Percentiles rank a stretch among this genome's conserved stretches.
These are phyloP conservation scores for Astropecten irregularis DNA, from an alignment of 53 echinoderm and acorn worm genomes.

Conservation along the genomic window DNA sequence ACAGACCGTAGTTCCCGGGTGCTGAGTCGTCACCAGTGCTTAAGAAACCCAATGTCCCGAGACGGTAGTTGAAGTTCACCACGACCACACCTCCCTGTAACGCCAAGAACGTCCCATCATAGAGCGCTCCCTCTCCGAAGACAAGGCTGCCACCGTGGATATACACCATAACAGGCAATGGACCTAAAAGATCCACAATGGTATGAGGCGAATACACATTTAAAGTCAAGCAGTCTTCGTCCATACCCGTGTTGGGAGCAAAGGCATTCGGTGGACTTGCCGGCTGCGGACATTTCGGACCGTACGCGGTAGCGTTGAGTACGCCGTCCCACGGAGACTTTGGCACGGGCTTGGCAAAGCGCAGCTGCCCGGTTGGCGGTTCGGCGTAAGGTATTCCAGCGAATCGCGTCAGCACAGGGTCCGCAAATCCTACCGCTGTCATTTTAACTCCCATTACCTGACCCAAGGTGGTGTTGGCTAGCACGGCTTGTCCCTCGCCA, in stretches of 20 bases:
- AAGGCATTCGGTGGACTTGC: not conserved
- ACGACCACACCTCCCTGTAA: conserved; percentile 54
- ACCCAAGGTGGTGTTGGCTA: conserved; percentile 22
- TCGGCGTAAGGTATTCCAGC: conserved; percentile 64
- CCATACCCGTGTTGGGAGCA: not conserved
- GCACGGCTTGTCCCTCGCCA: not conserved
- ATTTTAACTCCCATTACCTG: conserved; percentile 13
- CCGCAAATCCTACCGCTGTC: not conserved
- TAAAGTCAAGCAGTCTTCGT: conserved; percentile 69
- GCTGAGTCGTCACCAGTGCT: conserved; percentile 55
- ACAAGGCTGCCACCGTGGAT: conserved; percentile 62
- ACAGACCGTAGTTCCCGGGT: conserved; percentile 61
- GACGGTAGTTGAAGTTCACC: conserved; percentile 78
- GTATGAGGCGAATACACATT: conserved; percentile 62
- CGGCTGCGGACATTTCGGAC: conserved; percentile 56
- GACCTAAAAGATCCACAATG: not conserved
- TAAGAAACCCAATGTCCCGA: conserved; percentile 72
- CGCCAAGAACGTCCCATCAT: conserved; percentile 55
- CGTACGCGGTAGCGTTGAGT: conserved; percentile 21
- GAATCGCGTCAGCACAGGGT: not conserved
- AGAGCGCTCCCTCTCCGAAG: conserved; percentile 17
- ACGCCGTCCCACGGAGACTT: conserved; percentile 50
- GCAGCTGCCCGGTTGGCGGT: conserved; percentile 53
- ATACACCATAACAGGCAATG: conserved; percentile 69
- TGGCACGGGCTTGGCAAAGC: conserved; percentile 63